A percentile compares a stretch with the other conserved stretches of the same genome.
Evolutionary conservation across 1,140 invertebrate genomes (phyloP).

Genomic region (Grapholita molesta): DNA sequence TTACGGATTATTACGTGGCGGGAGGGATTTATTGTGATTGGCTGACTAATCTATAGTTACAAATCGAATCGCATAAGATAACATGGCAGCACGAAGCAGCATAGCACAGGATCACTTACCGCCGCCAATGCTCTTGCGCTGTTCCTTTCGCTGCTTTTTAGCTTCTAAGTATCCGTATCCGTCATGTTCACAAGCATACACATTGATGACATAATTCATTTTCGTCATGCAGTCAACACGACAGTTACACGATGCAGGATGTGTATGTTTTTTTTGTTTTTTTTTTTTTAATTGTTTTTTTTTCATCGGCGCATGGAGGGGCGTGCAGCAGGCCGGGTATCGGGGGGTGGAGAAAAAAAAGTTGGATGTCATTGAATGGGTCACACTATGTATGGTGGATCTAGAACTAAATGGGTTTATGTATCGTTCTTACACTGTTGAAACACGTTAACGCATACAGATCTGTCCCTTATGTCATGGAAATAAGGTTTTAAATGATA

Average conservation of each 20-base stretch:
- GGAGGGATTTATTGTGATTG: no score
- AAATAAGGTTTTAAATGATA: not conserved
- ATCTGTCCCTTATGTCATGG: slow-evolving; percentile 27
- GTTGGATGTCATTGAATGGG: slow-evolving; percentile 70
- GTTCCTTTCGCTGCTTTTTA: slow-evolving; percentile 91
- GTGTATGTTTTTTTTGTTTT: slow-evolving; percentile 66
- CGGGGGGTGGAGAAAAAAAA: slow-evolving; percentile 69
- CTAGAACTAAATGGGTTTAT: slow-evolving; percentile 51
- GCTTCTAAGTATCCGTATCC: slow-evolving; percentile 82
- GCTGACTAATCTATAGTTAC: not conserved
- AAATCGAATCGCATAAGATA: not conserved
- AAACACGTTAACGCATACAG: slow-evolving; percentile 17
- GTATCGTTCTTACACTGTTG: slow-evolving; percentile 30
- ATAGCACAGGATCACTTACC: slow-evolving; percentile 82
- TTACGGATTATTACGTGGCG: no score
- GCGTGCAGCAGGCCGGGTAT: slow-evolving; percentile 65
- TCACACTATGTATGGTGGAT: slow-evolving; percentile 61
- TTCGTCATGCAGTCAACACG: slow-evolving; percentile 68
- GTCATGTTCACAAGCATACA: slow-evolving; percentile 61
- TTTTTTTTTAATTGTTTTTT: no score
- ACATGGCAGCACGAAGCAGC: slow-evolving; percentile 21
- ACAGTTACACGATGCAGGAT: slow-evolving; percentile 70
- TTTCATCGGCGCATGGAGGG: slow-evolving; percentile 61
- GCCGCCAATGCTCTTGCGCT: slow-evolving; percentile 88
- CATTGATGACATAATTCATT: slow-evolving; percentile 63